A percentile compares a stretch with the other conserved stretches of the same genome.
Evolutionary conservation across 2,888 invertebrate genomes (phyloP).

Genomic region (Epsilonema sp.): DNA sequence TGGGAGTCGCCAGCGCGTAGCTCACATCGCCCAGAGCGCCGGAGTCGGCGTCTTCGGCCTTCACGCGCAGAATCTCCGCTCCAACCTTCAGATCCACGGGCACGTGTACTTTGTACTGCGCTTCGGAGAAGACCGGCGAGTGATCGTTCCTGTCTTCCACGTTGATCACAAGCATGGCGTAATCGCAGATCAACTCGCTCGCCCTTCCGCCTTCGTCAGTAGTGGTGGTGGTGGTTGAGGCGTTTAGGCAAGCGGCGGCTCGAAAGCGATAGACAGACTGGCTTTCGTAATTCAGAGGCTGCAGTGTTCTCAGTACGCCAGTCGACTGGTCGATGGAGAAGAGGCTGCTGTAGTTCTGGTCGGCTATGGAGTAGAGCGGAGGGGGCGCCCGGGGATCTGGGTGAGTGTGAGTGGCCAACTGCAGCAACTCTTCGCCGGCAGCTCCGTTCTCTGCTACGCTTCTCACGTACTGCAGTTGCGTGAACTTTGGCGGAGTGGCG

Average conservation of each 20-base stretch:
- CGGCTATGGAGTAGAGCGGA: too few relatives aligned
- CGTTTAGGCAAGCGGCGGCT: slow-evolving; percentile 54
- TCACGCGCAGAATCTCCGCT: background rate
- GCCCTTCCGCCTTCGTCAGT: too few relatives aligned
- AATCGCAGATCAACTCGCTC: slow-evolving; percentile 2
- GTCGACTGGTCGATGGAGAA: slow-evolving; percentile 40
- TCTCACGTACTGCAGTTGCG: background rate
- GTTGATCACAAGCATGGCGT: slow-evolving; percentile 46
- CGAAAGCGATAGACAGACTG: slow-evolving; percentile 51
- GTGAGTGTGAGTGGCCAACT: slow-evolving; percentile 1
- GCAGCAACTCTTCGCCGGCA: background rate
- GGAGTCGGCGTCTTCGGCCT: background rate
- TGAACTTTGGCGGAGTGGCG: background rate
- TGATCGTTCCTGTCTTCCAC: slow-evolving; percentile 75
- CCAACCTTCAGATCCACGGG: background rate
- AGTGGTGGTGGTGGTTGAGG: too few relatives aligned
- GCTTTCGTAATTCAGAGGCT: slow-evolving; percentile 58
- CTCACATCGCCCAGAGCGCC: background rate
- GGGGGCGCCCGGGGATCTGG: slow-evolving; percentile 54
- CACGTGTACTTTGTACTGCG: slow-evolving; percentile 53
- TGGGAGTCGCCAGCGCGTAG: background rate
- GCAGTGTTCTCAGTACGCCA: background rate
- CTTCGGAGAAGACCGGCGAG: slow-evolving; percentile 58
- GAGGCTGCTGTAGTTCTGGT: too few relatives aligned
- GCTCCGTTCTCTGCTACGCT: background rate